Base-by-base conservation (phyloP, 2,797 vertebrate species). In the Chloroceryle amazona region DNA sequence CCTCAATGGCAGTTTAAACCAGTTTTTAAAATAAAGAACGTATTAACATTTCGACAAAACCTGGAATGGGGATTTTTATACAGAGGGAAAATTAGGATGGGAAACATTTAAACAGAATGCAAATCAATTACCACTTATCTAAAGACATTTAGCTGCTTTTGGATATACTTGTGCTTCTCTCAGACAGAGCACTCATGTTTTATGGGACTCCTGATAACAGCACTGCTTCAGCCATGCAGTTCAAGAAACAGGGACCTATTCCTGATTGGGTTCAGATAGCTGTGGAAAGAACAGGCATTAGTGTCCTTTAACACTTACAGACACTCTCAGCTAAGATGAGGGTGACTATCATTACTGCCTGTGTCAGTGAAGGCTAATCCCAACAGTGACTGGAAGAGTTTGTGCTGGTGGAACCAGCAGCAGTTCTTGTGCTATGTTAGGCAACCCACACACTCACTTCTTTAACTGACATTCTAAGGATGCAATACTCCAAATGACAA, bases 61-160 rank as follows among this genome's bases (percentile, higher is more conserved):
- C 84, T 96, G 91, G 87, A 92, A 88, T 68, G 71, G 17, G 20
- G 9, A 80, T 74, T 94, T 96, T 91, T 49, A 79, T 58, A 82
- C 39, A 51, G 75, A 90, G 51, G 44, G 60, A 94, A 91, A 93
- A 93, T 49, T 82, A 70, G 93, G 92, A 80, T 94, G 22, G 39
- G 89, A 75, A 90, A 95, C 87, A 44, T 82, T 96, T 95, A 82
- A 94, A 88, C n/a, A 93, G 86, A 83, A 90, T 58, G 55, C 70
- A 84, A 94, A 46, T 75, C 89, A 94, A 86, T 94, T 95, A 96
- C 81, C 55, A 95, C 63, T 87, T 95, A 89, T 39, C n/a, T 88
- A 54, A 63, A 94, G 67, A 81, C 47, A 58, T 58, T 42, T 44
- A 52, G 60, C 51, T 90, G 74, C 65, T 82, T 76, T 67, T 46